Evolutionary conservation across 2,797 vertebrate species (phyloP).

Genomic region (Pangasius mekongensis): DNA sequence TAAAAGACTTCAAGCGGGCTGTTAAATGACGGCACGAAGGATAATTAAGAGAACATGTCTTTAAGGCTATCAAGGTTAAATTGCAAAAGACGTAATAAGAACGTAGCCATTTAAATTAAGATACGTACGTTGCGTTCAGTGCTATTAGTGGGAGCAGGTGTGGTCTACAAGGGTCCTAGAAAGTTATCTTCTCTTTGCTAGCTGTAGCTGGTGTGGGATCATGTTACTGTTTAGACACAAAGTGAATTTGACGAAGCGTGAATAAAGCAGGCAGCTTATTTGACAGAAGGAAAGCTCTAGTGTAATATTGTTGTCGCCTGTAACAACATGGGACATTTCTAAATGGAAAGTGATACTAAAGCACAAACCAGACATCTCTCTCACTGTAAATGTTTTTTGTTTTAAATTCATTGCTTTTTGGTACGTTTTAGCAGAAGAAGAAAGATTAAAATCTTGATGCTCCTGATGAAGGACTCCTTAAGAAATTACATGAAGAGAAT

Average conservation of each 20-base stretch:
- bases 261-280: constrained; percentile 42
- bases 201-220: constrained; percentile 6
- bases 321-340: constrained; percentile 48
- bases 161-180: not conserved
- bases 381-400: not conserved
- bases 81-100: constrained; percentile 36
- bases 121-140: constrained; percentile 25
- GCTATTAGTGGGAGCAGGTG: constrained; percentile 23
- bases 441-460: not conserved
- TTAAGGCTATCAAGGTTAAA: constrained; percentile 49
- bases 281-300: constrained; percentile 27
- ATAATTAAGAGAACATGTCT: constrained; percentile 54
- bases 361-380: not conserved
- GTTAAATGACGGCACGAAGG: constrained; percentile 32
- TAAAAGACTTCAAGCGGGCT: constrained; percentile 47
- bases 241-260: constrained; percentile 34
- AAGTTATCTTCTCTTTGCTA: not conserved
- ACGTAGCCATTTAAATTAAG: constrained; percentile 46
- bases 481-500: not conserved
- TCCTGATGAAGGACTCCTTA: not conserved
- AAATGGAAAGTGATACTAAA: constrained; percentile 3
- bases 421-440: not conserved
- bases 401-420: not conserved
- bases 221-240: constrained; percentile 14
- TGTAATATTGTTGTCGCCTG: constrained; percentile 60